phyloP scores from a whole-genome alignment of 2,113 vertebrate genomes.

The Oriolus oriolus region DNA sequence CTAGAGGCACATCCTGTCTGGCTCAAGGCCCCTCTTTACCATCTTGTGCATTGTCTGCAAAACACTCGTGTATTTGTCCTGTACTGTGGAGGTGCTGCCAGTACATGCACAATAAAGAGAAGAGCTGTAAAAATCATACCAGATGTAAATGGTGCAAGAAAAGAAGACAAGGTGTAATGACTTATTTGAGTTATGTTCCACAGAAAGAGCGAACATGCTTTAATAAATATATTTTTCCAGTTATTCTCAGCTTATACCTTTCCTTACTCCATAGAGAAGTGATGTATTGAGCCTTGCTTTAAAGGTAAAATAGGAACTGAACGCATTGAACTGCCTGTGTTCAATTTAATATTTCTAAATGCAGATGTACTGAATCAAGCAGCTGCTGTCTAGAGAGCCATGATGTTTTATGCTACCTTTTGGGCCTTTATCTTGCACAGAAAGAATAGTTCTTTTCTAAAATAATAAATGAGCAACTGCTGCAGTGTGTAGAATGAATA shows the following conservation, averaged over 20 bases:
- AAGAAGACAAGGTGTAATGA: not conserved
- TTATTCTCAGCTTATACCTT: not conserved
- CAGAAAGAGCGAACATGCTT: not conserved
- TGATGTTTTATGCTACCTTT: not conserved
- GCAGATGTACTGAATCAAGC: not conserved
- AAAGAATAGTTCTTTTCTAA: not conserved
- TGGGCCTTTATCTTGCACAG: not conserved
- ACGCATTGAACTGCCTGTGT: not conserved
- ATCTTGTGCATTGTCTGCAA: not conserved
- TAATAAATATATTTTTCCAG: not conserved
- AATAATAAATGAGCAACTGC: not conserved
- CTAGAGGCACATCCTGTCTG: not conserved
- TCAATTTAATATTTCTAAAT: not conserved
- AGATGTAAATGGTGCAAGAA: not conserved
- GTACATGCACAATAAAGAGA: not conserved
- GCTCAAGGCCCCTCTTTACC: not conserved
- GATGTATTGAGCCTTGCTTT: not conserved
- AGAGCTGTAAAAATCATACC: not conserved
- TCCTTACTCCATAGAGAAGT: not conserved
- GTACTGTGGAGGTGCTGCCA: not conserved
- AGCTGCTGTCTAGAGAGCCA: not conserved
- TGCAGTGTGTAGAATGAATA: not conserved
- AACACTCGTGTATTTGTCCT: not conserved
- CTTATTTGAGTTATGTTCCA: not conserved
- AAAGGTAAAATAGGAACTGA: not conserved